These are phyloP conservation scores for Porites evermanni DNA, from an alignment of 92 coral and sea anemone species.

Conservation along the genomic window DNA sequence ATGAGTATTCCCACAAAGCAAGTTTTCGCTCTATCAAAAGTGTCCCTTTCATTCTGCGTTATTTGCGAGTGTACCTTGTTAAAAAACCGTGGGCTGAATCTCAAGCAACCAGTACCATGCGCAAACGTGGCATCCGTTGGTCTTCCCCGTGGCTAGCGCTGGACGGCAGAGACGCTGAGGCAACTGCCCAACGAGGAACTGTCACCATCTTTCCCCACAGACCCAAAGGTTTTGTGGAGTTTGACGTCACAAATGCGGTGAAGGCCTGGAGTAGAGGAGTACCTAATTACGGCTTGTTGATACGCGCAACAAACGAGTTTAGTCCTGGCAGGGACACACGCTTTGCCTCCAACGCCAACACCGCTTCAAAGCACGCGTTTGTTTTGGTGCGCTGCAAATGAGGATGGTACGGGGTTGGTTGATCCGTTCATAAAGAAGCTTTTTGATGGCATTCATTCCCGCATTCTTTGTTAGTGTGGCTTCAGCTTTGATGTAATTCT, in stretches of 20 bases:
- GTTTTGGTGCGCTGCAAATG: conserved; percentile 52
- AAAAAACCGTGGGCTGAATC: conserved; percentile 71
- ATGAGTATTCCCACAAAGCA: conserved; percentile 57
- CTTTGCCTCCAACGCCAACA: conserved; percentile 64
- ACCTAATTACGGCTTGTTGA: conserved; percentile 65
- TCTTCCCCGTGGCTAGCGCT: conserved; percentile 30
- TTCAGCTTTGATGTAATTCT: too few relatives aligned
- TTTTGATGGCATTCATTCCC: too few relatives aligned
- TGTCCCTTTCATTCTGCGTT: conserved; percentile 61
- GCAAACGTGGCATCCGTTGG: conserved; percentile 36
- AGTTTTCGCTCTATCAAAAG: conserved; percentile 19
- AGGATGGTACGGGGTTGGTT: too few relatives aligned
- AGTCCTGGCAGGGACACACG: conserved; percentile 59
- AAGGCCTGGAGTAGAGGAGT: conserved; percentile 63
- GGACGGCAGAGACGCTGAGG: conserved; percentile 60
- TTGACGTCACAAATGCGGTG: conserved; percentile 67
- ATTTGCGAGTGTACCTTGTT: conserved; percentile 60
- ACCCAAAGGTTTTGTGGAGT: conserved; percentile 42
- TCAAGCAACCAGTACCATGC: conserved; percentile 62
- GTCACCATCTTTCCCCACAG: conserved; percentile 66
- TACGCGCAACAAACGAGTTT: conserved; percentile 49
- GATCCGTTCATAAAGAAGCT: too few relatives aligned
- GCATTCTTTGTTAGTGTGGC: too few relatives aligned
- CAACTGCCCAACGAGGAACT: conserved; percentile 18
- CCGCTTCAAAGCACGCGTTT: conserved; percentile 55